These are phyloP conservation scores for Pteruthius melanotis DNA, from an alignment of 2,113 vertebrate genomes.

Conservation along the genomic window DNA sequence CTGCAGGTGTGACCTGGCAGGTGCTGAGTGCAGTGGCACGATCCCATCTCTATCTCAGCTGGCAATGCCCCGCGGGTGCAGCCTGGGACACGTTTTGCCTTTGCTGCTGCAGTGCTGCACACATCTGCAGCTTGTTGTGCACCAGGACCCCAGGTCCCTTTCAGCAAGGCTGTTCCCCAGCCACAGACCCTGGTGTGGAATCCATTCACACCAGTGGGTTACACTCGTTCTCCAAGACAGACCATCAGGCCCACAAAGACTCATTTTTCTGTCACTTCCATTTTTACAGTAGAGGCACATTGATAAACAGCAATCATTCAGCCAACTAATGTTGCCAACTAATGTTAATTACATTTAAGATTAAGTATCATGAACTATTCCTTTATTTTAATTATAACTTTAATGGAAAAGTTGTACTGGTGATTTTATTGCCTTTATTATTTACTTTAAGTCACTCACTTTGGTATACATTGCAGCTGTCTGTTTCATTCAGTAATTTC, in stretches of 20 bases:
- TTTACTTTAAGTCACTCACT: slow-evolving; percentile 21
- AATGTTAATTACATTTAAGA: slow-evolving; percentile 22
- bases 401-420: not conserved
- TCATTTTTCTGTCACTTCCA: not conserved
- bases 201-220: no score
- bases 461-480: not conserved
- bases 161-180: not conserved
- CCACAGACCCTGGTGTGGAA: not conserved
- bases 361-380: not conserved
- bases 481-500: not conserved
- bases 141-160: not conserved
- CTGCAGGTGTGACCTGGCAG: not conserved
- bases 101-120: not conserved
- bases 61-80: not conserved
- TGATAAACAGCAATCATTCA: not conserved
- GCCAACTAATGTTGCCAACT: not conserved
- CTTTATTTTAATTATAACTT: slow-evolving; percentile 22
- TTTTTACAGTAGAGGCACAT: not conserved
- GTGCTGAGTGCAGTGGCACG: no score
- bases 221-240: not conserved
- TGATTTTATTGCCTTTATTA: slow-evolving; percentile 27
- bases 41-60: not conserved
- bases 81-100: not conserved
- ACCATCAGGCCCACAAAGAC: not conserved
- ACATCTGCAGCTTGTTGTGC: not conserved